Percentiles rank a stretch among this genome's conserved stretches.
These are phyloP conservation scores for Tenodera sinensis DNA, from an alignment of 2,888 invertebrate genomes.

Conservation along the genomic window DNA sequence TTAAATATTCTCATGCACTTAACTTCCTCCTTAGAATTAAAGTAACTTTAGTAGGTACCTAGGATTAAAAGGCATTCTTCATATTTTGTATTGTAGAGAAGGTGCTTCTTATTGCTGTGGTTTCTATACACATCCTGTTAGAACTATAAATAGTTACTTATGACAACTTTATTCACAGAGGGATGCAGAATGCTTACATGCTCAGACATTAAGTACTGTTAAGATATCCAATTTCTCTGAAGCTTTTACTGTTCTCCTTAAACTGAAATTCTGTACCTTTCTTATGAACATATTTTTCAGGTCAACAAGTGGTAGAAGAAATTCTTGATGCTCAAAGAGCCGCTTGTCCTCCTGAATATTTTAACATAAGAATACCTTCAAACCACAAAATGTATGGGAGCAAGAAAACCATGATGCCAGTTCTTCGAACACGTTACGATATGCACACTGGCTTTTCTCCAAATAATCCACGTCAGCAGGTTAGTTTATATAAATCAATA, in stretches of 20 bases:
- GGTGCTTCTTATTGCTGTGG: too few species aligned
- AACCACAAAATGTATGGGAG: slow-evolving; percentile 44
- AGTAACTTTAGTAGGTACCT: too few species aligned
- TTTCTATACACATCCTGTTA: background rate
- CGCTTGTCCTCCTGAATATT: slow-evolving; percentile 59
- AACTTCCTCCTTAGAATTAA: too few species aligned
- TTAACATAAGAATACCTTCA: slow-evolving; percentile 53
- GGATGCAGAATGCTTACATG: background rate
- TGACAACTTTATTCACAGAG: background rate
- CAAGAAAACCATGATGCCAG: slow-evolving; percentile 47
- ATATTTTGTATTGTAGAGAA: too few species aligned
- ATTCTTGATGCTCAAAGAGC: slow-evolving; percentile 57
- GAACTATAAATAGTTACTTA: background rate
- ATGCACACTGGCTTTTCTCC: slow-evolving; percentile 53
- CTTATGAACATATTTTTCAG: slow-evolving; percentile 37
- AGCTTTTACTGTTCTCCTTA: background rate
- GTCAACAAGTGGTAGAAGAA: slow-evolving; percentile 61
- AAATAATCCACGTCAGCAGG: slow-evolving; percentile 59
- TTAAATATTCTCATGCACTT: too few species aligned
- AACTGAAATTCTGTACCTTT: background rate
- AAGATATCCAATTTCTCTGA: background rate
- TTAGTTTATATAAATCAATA: slow-evolving; percentile 35
- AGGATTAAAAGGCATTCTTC: too few species aligned
- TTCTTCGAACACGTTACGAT: slow-evolving; percentile 54
- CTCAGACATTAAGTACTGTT: too few species aligned